Evolutionary conservation across 2,113 vertebrate species (phyloP).

Genomic region (Mesoclemmys tuberculata): DNA sequence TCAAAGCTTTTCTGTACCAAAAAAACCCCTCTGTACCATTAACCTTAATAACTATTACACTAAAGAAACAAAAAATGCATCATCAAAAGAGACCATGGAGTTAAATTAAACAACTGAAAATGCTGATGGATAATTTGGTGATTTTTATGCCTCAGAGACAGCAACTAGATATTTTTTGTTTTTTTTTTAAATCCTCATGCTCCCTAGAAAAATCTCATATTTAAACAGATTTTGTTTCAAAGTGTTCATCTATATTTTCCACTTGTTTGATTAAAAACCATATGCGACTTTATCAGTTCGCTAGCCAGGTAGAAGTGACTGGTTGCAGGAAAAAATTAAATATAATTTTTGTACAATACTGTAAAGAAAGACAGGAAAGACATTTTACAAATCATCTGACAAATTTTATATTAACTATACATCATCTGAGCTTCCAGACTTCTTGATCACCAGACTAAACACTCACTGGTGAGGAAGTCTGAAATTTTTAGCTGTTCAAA

Average conservation of each 20-base stretch:
- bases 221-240: too few species aligned
- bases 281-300: not conserved
- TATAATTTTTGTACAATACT: not conserved
- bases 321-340: not conserved
- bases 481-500: not conserved
- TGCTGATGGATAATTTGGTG: not conserved
- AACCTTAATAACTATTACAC: not conserved
- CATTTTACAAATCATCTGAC: not conserved
- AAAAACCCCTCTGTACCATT: not conserved
- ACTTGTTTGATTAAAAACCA: not conserved
- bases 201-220: not conserved
- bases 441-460: not conserved
- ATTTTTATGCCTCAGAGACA: not conserved
- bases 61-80: not conserved
- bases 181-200: not conserved
- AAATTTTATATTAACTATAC: not conserved
- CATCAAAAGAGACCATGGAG: not conserved
- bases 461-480: not conserved
- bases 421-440: not conserved
- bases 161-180: too few species aligned
- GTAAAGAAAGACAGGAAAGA: not conserved
- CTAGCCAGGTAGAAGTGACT: not conserved
- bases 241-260: not conserved
- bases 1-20: not conserved
- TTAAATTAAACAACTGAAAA: not conserved